Base-by-base conservation (phyloP, 2,113 vertebrate genomes). In the Taurulus bubalis region DNA sequence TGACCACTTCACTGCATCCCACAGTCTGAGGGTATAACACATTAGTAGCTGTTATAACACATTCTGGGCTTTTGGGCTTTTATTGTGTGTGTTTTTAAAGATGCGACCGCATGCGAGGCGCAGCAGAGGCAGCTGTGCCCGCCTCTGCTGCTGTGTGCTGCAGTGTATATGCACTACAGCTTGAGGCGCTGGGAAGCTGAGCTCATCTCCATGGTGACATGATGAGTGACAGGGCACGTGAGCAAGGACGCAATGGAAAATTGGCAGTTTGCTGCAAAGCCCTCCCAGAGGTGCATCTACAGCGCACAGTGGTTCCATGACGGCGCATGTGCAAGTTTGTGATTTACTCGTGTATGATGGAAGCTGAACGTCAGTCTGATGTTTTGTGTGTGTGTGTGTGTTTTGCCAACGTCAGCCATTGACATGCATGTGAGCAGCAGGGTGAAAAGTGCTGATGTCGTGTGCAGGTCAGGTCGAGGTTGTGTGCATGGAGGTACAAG, bases 171-270 rank as follows among this genome's bases (percentile, higher is more conserved):
- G 79, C 78, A 75, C 71, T 75, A 67, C 67, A 85, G 85, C 84
- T 55, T 36, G 67, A 85, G 79, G 84, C 66, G 74, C 80, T 32
- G 62, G 66, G 70, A 88, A 82, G 88, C 89, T 79, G 82, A 89
- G 89, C 87, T 82, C 85, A 86, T 94, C 91, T 80, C 90, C 90
- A 91, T 90, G 86, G 92, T 86, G 87, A 94, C 91, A 76, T 75
- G 62, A 72, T 90, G 90, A 91, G 77, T 93, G 92, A 91, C 92
- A 87, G 71, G 67, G 55, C 90, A 90, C 62, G 75, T 87, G 86
- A 91, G 82, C 6, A 6, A 71, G 82, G 82, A 79, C 30, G 76
- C 76, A 79, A 77, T 80, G 87, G 86, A 87, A 79, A 91, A 87
- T 84, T 89, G 87, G 82, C 77, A 82, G 85, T 85, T 92, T 88